Conservation (phyloP, 2,888 invertebrate genomes). For the Acheta domesticus region DNA sequence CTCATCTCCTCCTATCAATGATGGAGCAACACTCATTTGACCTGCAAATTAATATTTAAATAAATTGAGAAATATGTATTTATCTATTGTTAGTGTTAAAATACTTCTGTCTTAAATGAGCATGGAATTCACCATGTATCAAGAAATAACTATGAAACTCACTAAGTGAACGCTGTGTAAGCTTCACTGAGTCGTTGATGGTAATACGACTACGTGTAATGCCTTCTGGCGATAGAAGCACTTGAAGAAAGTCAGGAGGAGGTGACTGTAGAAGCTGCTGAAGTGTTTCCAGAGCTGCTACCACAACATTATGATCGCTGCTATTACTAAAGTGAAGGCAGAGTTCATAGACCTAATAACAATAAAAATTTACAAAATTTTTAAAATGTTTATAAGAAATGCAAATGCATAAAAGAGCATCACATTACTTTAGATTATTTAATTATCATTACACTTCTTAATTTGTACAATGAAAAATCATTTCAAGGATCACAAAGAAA, state of each 20-base stretch:
- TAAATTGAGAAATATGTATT: too few species aligned
- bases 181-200: conserved; percentile 45
- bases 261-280: conserved; percentile 59
- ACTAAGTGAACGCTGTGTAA: conserved; percentile 56
- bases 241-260: conserved; percentile 53
- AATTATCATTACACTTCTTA: too few species aligned
- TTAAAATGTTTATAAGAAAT: too few species aligned
- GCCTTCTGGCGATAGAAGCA: conserved; percentile 54
- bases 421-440: too few species aligned
- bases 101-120: too few species aligned
- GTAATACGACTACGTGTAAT: conserved; percentile 49
- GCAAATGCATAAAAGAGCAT: too few species aligned
- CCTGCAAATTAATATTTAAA: conserved; percentile 42
- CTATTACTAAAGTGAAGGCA: conserved; percentile 67
- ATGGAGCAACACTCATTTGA: conserved; percentile 49
- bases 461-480: neutral
- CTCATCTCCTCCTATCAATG: conserved; percentile 45
- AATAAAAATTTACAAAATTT: neutral
- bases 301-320: conserved; percentile 82
- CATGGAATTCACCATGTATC: too few species aligned
- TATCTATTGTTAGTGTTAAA: too few species aligned
- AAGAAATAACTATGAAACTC: conserved; percentile 41
- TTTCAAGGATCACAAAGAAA: neutral
- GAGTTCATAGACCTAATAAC: conserved; percentile 68
- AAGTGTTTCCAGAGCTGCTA: conserved; percentile 78